phyloP scores from a whole-genome alignment of 2,888 invertebrate genomes.

The Peribatodes rhomboidaria region DNA sequence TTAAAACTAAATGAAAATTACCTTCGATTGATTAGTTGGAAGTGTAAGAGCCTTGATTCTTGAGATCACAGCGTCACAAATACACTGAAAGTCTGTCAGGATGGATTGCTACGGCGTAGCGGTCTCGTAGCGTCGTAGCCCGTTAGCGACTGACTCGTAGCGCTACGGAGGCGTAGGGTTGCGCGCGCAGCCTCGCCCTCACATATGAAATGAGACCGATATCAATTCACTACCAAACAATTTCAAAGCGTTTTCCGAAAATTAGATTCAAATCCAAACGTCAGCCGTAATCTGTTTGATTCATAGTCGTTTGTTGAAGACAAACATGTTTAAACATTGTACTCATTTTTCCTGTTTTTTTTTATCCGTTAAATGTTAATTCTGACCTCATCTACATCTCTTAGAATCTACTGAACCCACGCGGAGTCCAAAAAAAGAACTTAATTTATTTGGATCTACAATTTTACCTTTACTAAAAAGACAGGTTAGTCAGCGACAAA shows the following conservation, averaged over 20 bases:
- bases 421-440: too few species aligned
- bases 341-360: not conserved
- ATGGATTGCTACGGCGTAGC: slow-evolving; percentile 75
- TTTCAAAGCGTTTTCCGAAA: slow-evolving; percentile 71
- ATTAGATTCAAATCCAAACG: slow-evolving; percentile 60
- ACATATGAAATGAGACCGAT: slow-evolving; percentile 79
- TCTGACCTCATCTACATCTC: not conserved
- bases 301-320: slow-evolving; percentile 10
- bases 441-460: not conserved
- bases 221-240: slow-evolving; percentile 78
- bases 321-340: not conserved
- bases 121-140: slow-evolving; percentile 71
- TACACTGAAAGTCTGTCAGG: slow-evolving; percentile 59
- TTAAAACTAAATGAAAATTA: slow-evolving; percentile 36
- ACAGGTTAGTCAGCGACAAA: not conserved
- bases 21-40: slow-evolving; percentile 53
- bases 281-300: slow-evolving; percentile 24
- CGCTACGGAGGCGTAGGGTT: slow-evolving; percentile 67
- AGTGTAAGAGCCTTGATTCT: slow-evolving; percentile 46
- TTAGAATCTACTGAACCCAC: too few species aligned
- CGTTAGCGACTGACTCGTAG: slow-evolving; percentile 78
- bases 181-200: slow-evolving; percentile 85
- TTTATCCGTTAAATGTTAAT: not conserved
- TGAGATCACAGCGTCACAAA: slow-evolving; percentile 64
- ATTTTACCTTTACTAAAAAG: not conserved